Conservation (phyloP, 2,888 invertebrate genomes). For the Orthosia gothica region DNA sequence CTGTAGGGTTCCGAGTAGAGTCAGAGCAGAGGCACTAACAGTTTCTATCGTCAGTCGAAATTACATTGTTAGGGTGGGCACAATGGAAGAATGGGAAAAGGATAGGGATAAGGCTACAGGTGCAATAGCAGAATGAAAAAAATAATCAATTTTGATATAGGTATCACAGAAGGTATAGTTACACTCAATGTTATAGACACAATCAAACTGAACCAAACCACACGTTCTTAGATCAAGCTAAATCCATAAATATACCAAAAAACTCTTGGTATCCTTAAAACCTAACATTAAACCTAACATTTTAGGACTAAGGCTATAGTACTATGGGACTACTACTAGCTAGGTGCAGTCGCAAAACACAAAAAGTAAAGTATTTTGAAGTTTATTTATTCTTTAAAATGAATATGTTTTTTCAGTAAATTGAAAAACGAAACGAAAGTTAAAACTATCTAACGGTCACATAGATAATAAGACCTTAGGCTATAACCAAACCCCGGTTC, state of each 20-base stretch:
- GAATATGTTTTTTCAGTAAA: too few relatives aligned
- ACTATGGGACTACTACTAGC: too few relatives aligned
- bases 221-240: constrained; percentile 27
- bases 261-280: constrained; percentile 32
- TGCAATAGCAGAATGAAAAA: not conserved
- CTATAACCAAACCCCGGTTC: too few relatives aligned
- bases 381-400: too few relatives aligned
- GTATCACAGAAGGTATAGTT: too few relatives aligned
- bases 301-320: too few relatives aligned
- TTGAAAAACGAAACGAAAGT: too few relatives aligned
- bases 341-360: too few relatives aligned
- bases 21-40: constrained; percentile 40
- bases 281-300: too few relatives aligned
- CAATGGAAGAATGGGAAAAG: not conserved
- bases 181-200: not conserved
- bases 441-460: too few relatives aligned
- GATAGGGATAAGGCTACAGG: constrained; percentile 1
- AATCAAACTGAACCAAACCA: not conserved
- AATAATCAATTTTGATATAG: not conserved
- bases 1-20: constrained; percentile 26
- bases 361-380: not conserved
- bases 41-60: constrained; percentile 43
- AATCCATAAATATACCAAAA: constrained; percentile 25
- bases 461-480: too few relatives aligned
- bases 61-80: constrained; percentile 33